Percentiles rank a stretch among this genome's conserved stretches.
phyloP scores from a whole-genome alignment of 2,797 vertebrate species.

The Notolabrus celidotus region DNA sequence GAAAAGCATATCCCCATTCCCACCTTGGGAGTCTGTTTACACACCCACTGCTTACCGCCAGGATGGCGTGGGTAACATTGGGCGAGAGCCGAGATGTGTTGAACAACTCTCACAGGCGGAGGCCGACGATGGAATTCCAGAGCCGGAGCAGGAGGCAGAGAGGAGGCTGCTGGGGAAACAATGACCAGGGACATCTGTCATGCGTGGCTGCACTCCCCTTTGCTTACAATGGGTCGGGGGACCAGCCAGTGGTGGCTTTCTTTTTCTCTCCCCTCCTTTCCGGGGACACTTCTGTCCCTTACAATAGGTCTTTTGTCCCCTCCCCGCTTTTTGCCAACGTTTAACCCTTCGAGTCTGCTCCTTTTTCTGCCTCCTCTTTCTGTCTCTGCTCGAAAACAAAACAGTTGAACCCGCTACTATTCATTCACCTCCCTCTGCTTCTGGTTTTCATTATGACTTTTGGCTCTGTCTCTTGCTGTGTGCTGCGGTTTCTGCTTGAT shows the following conservation, averaged over 20 bases:
- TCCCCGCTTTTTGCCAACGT: conserved; percentile 82
- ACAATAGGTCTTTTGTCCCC: conserved; percentile 87
- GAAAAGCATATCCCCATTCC: conserved; percentile 33
- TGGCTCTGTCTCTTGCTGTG: conserved; percentile 63
- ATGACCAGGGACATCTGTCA: conserved; percentile 88
- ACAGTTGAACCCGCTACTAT: conserved; percentile 73
- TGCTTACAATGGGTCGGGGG: conserved; percentile 83
- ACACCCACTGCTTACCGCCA: conserved; percentile 36
- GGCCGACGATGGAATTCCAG: conserved; percentile 82
- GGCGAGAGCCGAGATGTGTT: conserved; percentile 40
- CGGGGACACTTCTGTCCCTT: conserved; percentile 84
- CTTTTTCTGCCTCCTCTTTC: conserved; percentile 82
- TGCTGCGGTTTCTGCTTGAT: conserved; percentile 33
- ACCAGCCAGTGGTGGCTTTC: conserved; percentile 85
- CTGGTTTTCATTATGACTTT: conserved; percentile 79
- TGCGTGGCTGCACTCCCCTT: conserved; percentile 87
- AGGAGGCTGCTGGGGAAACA: conserved; percentile 84
- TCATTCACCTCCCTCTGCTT: conserved; percentile 74
- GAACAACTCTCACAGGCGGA: conserved; percentile 66
- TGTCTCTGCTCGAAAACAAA: conserved; percentile 79
- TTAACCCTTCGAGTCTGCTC: conserved; percentile 85
- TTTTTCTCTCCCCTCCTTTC: conserved; percentile 85
- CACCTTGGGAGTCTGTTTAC: conserved; percentile 28
- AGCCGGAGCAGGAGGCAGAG: conserved; percentile 79
- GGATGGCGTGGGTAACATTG: conserved; percentile 16